phyloP scores from a whole-genome alignment of 2,888 invertebrate genomes.

The Ptychoptera contaminata region DNA sequence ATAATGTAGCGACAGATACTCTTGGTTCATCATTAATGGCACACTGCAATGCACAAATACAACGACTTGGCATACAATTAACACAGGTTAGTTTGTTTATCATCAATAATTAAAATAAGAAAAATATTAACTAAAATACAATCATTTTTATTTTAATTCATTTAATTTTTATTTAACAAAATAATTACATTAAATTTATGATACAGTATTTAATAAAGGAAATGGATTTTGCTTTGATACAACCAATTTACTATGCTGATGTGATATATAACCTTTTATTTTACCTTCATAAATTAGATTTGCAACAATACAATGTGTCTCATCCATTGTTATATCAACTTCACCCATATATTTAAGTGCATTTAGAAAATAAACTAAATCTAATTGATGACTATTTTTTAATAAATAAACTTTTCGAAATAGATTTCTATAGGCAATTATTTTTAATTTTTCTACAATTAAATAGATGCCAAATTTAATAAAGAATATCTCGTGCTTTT shows the following conservation, averaged over 20 bases:
- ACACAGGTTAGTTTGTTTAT: not conserved
- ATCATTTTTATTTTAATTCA: too few relatives aligned
- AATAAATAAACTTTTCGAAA: constrained; percentile 72
- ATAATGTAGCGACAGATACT: not conserved
- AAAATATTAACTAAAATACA: too few relatives aligned
- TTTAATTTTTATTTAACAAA: too few relatives aligned
- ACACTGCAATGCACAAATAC: not conserved
- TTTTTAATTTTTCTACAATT: constrained; percentile 90
- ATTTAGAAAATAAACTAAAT: constrained; percentile 65
- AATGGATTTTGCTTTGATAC: constrained; percentile 96
- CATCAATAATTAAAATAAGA: not conserved
- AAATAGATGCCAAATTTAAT: constrained; percentile 95
- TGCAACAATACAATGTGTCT: constrained; percentile 90
- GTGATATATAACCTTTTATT: constrained; percentile 96
- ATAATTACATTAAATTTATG: too few relatives aligned
- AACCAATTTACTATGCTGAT: constrained; percentile 92
- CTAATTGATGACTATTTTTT: constrained; percentile 71
- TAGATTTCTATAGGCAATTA: constrained; percentile 87
- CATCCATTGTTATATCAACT: constrained; percentile 79
- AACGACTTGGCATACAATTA: not conserved
- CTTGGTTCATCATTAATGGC: not conserved
- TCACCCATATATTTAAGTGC: constrained; percentile 70
- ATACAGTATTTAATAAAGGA: constrained; percentile 49
- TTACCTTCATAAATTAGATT: constrained; percentile 94
- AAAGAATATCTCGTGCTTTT: constrained; percentile 78